Percentiles rank a stretch among this genome's conserved stretches.
phyloP scores from a whole-genome alignment of 2,888 invertebrate genomes.

The Byasa hedistus region DNA sequence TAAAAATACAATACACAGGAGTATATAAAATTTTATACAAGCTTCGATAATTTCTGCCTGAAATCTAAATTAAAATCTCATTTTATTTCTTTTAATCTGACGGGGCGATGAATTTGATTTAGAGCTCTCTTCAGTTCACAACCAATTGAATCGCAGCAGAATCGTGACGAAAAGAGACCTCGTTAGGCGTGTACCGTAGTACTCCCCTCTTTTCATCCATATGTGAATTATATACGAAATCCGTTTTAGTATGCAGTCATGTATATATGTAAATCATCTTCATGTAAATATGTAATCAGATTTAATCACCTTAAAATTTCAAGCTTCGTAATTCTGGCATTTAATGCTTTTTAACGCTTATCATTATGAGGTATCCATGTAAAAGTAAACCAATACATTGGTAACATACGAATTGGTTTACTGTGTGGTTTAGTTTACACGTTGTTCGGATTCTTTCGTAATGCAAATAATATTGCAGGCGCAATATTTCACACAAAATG shows the following conservation, averaged over 20 bases:
- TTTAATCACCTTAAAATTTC: too few relatives aligned
- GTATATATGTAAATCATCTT: too few relatives aligned
- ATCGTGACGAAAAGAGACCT: slow-evolving; percentile 17
- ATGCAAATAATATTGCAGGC: slow-evolving; percentile 12
- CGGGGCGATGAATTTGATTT: slow-evolving; percentile 23
- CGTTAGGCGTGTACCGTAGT: slow-evolving; percentile 14
- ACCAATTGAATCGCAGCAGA: slow-evolving; percentile 13
- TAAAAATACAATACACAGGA: too few relatives aligned
- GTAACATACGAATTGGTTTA: too few relatives aligned
- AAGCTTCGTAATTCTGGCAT: too few relatives aligned
- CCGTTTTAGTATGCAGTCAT: not conserved
- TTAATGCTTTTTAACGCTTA: too few relatives aligned
- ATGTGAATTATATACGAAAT: not conserved
- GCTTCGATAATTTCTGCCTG: not conserved
- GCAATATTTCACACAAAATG: slow-evolving; percentile 14
- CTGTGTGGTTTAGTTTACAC: too few relatives aligned
- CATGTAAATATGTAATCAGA: too few relatives aligned
- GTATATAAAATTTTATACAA: too few relatives aligned
- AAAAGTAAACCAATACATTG: too few relatives aligned
- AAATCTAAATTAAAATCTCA: not conserved
- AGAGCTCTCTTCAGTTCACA: slow-evolving; percentile 20
- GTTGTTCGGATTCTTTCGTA: too few relatives aligned
- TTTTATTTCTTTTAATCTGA: slow-evolving; percentile 10
- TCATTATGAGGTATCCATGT: too few relatives aligned
- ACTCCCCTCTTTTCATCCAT: not conserved